Conservation (phyloP, 2,113 vertebrate genomes). For the Cyanoderma ruficeps region DNA sequence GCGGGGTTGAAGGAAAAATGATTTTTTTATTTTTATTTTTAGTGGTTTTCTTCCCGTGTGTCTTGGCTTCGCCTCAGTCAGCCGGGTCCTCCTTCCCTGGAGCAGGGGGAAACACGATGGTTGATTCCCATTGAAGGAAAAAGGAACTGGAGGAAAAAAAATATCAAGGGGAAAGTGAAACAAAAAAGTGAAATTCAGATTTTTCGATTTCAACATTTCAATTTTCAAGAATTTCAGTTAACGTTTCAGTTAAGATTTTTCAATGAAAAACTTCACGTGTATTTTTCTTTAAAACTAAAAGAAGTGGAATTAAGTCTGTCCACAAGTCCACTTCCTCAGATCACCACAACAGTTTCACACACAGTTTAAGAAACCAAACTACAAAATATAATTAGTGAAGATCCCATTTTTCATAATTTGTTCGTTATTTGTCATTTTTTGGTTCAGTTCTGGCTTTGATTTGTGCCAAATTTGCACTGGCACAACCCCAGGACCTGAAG, state of each 20-base stretch:
- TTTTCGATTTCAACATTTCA: neutral
- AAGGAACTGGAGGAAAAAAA: neutral
- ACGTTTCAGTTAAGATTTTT: neutral
- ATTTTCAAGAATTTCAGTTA: neutral
- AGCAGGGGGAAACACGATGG: neutral
- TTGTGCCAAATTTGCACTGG: neutral
- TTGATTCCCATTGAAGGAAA: neutral
- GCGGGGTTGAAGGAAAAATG: neutral
- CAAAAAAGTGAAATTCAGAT: neutral
- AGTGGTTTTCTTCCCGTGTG: fast-evolving
- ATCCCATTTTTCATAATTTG: fast-evolving
- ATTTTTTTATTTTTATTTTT: neutral
- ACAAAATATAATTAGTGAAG: fast-evolving
- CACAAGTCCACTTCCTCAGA: fast-evolving
- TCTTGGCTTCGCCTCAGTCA: fast-evolving
- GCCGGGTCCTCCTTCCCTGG: neutral
- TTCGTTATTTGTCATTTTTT: neutral
- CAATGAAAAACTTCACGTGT: neutral
- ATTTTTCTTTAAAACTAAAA: neutral
- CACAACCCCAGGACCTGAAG: fast-evolving
- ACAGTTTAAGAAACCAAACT: neutral
- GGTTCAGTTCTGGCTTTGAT: neutral
- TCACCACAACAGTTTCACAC: no score
- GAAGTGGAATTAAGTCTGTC: neutral
- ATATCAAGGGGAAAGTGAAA: neutral